Conservation (phyloP, 2,888 invertebrate species). For the Euzophera pinguis region DNA sequence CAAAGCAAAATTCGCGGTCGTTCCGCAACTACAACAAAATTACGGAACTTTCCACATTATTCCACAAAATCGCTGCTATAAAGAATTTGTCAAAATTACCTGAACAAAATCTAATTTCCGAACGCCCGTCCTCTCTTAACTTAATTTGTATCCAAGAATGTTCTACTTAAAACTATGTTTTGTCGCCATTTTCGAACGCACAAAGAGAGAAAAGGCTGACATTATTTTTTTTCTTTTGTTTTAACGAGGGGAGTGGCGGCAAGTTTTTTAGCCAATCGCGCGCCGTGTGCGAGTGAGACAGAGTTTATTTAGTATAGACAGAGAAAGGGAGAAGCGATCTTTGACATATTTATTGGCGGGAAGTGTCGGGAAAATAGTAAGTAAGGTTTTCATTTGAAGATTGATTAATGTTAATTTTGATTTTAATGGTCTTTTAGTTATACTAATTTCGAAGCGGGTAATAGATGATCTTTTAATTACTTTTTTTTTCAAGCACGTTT, state of each 20-base stretch:
- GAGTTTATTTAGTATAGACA: conserved; percentile 28
- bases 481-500: too few species aligned
- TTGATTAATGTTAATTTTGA: background rate
- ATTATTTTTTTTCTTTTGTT: conserved; percentile 45
- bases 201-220: conserved; percentile 16
- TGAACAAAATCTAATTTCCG: conserved; percentile 24
- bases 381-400: background rate
- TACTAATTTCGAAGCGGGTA: too few species aligned
- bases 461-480: too few species aligned
- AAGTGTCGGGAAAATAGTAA: conserved; percentile 13
- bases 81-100: conserved; percentile 3
- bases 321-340: conserved; percentile 28
- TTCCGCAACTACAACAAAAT: background rate
- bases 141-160: conserved; percentile 32
- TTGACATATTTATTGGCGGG: conserved; percentile 37
- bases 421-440: too few species aligned
- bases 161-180: conserved; percentile 49
- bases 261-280: conserved; percentile 53
- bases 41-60: conserved; percentile 4
- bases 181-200: conserved; percentile 27
- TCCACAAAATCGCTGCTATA: conserved; percentile 1
- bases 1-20: background rate
- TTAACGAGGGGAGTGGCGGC: conserved; percentile 46
- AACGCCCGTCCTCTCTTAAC: conserved; percentile 36
- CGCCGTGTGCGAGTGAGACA: conserved; percentile 32